Base-by-base conservation (phyloP, 2,888 invertebrate genomes). In the Caenorhabditis sp. region DNA sequence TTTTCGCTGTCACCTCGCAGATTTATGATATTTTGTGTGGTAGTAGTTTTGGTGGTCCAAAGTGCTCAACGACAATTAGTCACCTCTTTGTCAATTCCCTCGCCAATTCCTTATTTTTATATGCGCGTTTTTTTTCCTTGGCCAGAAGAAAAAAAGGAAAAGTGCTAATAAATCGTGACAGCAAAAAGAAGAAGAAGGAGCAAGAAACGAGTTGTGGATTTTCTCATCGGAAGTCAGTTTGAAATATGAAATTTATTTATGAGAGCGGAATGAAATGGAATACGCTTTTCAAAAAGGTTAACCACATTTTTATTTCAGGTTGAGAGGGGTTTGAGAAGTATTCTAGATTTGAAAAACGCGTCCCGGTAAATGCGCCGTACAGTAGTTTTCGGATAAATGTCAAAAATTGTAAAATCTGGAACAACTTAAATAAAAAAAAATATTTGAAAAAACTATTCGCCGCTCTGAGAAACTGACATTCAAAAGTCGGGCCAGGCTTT, bases 81-180 rank as follows among this genome's bases (percentile, higher is more conserved):
- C 51, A 51, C 51, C 51, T 23, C 51, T 51, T 19, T 51, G 43
- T 43, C 43, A 43, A 43, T 43, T 43, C 53, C 64, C 19, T 14
- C 43, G n/a, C 57, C 50, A 65, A 69, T 69, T 69, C 65, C 63
- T 69, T 69, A 64, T 58, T 24, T 63, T 58, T 65, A 65, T 65
- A 65, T 61, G 26, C 31, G 21, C 10, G 24, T 53, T 26, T 58
- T 6, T 37, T 63, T 24, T 53, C 10, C 19, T 23, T 53, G 6
- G n/a, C 26, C 27, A 59, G 58, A 43, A 55, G 23, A 60, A 43
- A 43, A n/a, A 4, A 26, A 21, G n/a, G 62, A 19, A 23, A 43
- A 43, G 43, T 43, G 43, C 43, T 43, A 43, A 43, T 43, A 43
- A 43, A 43, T 43, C 43, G 43, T 43, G 43, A 43, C 43, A 43